Conservation (phyloP, 2,797 vertebrate species). For the Picus viridis region DNA sequence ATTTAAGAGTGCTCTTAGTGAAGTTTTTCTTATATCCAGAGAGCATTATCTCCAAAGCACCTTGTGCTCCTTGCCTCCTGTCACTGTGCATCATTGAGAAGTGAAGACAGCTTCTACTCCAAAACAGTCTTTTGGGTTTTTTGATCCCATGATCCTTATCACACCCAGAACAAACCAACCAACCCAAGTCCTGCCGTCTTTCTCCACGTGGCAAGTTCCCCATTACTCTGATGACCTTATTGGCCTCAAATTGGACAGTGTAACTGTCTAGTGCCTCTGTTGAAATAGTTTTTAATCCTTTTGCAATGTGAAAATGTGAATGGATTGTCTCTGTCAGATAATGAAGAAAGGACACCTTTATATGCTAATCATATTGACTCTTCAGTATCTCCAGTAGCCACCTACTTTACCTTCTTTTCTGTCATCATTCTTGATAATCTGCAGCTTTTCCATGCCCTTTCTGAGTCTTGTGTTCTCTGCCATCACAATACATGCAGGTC, state of each 20-base stretch:
- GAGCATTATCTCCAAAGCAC: not conserved
- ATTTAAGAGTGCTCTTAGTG: not conserved
- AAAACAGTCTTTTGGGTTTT: not conserved
- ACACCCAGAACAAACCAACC: accelerated
- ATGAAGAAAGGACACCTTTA: not conserved
- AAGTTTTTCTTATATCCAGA: not conserved
- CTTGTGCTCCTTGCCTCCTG: not conserved
- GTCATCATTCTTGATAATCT: not conserved
- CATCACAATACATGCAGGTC: not conserved
- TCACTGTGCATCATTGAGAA: not conserved
- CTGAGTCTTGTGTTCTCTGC: not conserved
- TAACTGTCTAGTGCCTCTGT: not conserved
- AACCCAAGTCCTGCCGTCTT: not conserved
- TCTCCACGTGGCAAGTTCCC: not conserved
- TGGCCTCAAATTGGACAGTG: accelerated
- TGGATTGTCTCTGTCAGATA: not conserved
- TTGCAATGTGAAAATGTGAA: not conserved
- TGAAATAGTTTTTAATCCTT: not conserved
- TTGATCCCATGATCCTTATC: not conserved
- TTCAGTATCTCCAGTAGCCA: not conserved
- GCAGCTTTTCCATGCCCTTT: not conserved
- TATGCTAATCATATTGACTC: not conserved
- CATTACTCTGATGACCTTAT: not conserved
- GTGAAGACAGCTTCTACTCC: not conserved
- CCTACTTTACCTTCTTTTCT: not conserved